Base-by-base conservation (phyloP, 2,113 vertebrate species). In the Eudyptes chrysolophus region DNA sequence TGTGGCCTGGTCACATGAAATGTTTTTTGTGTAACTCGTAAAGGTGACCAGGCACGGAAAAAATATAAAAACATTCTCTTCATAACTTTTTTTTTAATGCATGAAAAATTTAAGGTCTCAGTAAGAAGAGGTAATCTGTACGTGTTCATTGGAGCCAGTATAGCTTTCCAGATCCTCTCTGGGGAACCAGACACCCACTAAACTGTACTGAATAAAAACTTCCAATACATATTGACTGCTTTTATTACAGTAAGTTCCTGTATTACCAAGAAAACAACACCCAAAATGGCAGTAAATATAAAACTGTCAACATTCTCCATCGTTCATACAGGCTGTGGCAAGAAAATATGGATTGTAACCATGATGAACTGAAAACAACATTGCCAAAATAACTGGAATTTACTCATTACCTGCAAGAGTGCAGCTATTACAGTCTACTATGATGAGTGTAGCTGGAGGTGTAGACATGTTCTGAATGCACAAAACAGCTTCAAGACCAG, bases 361-460 rank as follows among this genome's bases (percentile, higher is more conserved):
- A 55, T n/a, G 27, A 94, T 89, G 29, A 97, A 94, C 70, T 85
- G 87, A 87, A 96, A 95, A 87, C 52, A 94, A 25, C 34, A 58
- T 95, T 87, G 70, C 58, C 74, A 87, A 95, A 97, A 97, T 93
- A 92, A 92, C 84, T 91, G 70, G 70, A 95, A 90, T 93, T 96
- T 93, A 58, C 81, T 54, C 46, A 66, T 92, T 93, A 90, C 62
- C 32, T 82, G 62, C 55, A 55, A 58, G 58, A 94, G 13, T 44
- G 46, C 26, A 93, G 66, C 81, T 95, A 85, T 92, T 93, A 66
- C 32, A 51, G n/a, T 68, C 49, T 87, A 20, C 49, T 80, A 4
- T 61, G 69, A 79, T 72, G 42, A 92, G 52, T 32, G 34, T 62
- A 69, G 44, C 55, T 95, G 54, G 38, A 87, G 57, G 17, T 82